Evolutionary conservation across 2,797 vertebrate species (phyloP).

Genomic region (Novumbra hubbsi): DNA sequence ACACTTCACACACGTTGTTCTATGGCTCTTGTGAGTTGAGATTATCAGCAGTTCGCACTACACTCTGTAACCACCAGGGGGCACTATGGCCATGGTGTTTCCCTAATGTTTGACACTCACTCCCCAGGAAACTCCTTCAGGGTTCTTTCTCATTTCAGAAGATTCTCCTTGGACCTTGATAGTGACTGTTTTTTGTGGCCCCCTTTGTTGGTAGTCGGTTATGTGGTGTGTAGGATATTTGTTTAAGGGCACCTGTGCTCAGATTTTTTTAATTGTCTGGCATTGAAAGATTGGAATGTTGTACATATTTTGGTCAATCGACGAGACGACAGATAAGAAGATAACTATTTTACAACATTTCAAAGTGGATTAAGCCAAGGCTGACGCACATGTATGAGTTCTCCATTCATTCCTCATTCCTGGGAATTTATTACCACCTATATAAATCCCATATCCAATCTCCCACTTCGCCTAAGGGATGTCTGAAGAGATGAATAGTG

Average conservation of each 20-base stretch:
- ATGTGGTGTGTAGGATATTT: background rate
- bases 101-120: background rate
- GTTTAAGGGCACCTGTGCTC: background rate
- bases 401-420: slow-evolving; percentile 13
- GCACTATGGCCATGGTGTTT: slow-evolving; percentile 56
- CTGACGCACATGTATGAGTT: background rate
- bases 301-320: background rate
- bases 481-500: slow-evolving; percentile 45
- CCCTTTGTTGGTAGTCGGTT: background rate
- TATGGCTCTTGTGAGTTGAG: background rate
- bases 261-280: background rate
- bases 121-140: background rate
- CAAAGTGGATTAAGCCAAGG: background rate
- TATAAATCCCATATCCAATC: slow-evolving; percentile 40
- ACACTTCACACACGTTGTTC: background rate
- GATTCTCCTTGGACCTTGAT: background rate
- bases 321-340: background rate
- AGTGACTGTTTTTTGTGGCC: background rate
- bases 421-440: slow-evolving; percentile 34
- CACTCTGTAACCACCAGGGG: slow-evolving; percentile 66
- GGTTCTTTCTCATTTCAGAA: background rate
- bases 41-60: background rate
- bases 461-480: slow-evolving; percentile 36
- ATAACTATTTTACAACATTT: background rate
- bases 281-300: background rate